Conservation (phyloP, 1,140 invertebrate genomes). For the Cyphomyrmex costatus region DNA sequence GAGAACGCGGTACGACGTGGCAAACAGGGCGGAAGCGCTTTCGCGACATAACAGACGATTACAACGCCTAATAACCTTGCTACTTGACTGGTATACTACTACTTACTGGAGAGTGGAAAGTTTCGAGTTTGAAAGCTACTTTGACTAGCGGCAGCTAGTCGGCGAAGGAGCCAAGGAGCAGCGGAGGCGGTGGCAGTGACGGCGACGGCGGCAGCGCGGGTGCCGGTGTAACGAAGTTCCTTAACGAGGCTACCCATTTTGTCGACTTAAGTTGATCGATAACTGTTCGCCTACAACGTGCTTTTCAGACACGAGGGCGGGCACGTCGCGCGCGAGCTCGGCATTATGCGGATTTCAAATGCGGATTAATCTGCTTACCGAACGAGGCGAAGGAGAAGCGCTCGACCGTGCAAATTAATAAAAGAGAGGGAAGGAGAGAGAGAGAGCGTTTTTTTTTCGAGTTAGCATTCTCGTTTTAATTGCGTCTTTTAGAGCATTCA, state of each 20-base stretch:
- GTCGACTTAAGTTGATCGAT: conserved; percentile 82
- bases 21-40: conserved; percentile 56
- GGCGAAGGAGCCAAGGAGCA: conserved; percentile 43
- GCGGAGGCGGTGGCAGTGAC: not conserved
- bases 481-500: conserved; percentile 20
- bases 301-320: conserved; percentile 69
- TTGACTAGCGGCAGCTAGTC: conserved; percentile 74
- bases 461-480: conserved; percentile 31
- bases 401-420: conserved; percentile 63
- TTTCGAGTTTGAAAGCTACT: conserved; percentile 83
- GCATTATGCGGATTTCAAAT: conserved; percentile 65
- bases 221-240: conserved; percentile 80
- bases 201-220: conserved; percentile 29
- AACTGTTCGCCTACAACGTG: conserved; percentile 77
- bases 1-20: conserved; percentile 24
- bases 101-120: conserved; percentile 81
- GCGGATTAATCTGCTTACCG: conserved; percentile 69
- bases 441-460: not conserved
- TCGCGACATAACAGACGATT: conserved; percentile 74
- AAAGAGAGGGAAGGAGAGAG: not conserved
- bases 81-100: conserved; percentile 75
- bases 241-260: conserved; percentile 83
- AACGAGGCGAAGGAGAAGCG: conserved; percentile 53
- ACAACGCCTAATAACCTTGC: conserved; percentile 78
- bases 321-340: conserved; percentile 62